These are phyloP conservation scores for Microcebus lehilahytsara DNA, from an alignment of 2,113 vertebrate genomes.

Conservation along the genomic window DNA sequence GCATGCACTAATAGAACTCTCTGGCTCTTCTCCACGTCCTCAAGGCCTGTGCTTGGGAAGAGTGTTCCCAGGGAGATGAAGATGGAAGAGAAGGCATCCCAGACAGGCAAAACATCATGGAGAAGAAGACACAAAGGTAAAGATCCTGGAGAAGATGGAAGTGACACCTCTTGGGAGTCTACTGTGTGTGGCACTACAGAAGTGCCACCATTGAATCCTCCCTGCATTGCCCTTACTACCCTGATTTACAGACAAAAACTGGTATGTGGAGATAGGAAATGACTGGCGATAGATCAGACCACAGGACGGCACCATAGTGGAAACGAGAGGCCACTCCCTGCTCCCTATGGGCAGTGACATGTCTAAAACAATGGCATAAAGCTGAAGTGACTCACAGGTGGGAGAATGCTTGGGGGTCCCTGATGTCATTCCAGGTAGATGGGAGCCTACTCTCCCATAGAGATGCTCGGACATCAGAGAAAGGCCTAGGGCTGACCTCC, in stretches of 20 bases:
- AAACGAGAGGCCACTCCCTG: neutral
- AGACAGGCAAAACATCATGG: neutral
- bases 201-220: neutral
- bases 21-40: slow-evolving; percentile 69
- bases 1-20: slow-evolving; percentile 36
- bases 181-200: neutral
- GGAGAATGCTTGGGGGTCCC: neutral
- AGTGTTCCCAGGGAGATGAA: neutral
- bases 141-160: neutral
- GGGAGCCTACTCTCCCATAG: neutral
- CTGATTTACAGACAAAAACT: neutral
- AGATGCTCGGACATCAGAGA: neutral
- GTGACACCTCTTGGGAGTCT: neutral
- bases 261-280: neutral
- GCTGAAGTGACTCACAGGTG: neutral
- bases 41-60: slow-evolving; percentile 62
- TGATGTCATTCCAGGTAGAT: neutral
- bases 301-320: no score
- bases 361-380: neutral
- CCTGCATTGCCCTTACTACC: no score
- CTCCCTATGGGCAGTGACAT: neutral
- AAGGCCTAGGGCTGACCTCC: neutral
- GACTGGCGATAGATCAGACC: neutral
- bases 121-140: neutral
- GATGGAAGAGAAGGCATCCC: neutral